Base-by-base conservation (phyloP, 2,888 invertebrate genomes). In the Cephus spinipes region DNA sequence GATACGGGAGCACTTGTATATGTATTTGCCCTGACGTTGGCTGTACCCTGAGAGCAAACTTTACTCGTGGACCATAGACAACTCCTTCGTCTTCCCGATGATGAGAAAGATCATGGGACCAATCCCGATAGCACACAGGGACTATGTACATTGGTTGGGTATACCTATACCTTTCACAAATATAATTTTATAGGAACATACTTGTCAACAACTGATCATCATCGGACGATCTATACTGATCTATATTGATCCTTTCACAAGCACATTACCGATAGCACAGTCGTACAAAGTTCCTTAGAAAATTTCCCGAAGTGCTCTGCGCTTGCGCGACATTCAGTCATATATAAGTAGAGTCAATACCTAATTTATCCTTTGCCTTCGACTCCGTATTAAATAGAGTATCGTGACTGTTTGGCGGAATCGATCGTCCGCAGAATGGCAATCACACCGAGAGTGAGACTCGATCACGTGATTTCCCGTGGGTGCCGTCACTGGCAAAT, bases 401-500 rank as follows among this genome's bases (percentile, higher is more conserved):
- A 86, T 87, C 86, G 87, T 85, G 85, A 85, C 82, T 82, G 82
- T 85, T 87, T 82, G 79, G 80, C 79, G 81, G 80, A 83, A 87
- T 87, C 85, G 88, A 88, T 88, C 86, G 85, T 84, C 83, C 86
- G 81, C 85, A 84, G 88, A 88, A 88, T 88, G 87, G 89, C 89
- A 90, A 89, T 89, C 88, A 85, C 85, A 87, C 84, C 83, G 85
- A 82, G 82, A 80, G 83, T 81, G 86, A 84, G 88, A 86, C 84
- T 87, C 89, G 89, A 90, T 90, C 89, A 88, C 85, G 86, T 89
- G 89, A 90, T 90, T 90, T 90, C 90, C 90, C 90, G 88, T 82
- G 89, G 90, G 90, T 89, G 85, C 86, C 90, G 87, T 90, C 87
- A 85, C 80, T 85, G 83, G 83, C 84, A 88, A 89, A 89, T 89